phyloP scores from a whole-genome alignment of 2,113 vertebrate species.

The Corvus hawaiiensis region DNA sequence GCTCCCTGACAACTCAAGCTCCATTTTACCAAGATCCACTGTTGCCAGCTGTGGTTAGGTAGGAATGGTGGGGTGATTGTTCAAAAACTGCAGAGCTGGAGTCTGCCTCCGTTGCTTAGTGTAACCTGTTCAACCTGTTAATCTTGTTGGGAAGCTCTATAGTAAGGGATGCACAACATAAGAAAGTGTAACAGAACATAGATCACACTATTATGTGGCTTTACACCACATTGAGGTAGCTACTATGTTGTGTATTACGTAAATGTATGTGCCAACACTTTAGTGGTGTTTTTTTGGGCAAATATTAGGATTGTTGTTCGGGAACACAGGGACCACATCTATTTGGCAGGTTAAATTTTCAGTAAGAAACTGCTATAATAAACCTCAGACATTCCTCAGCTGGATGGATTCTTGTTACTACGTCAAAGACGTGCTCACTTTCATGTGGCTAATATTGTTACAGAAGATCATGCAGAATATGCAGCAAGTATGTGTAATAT shows the following conservation, averaged over 20 bases:
- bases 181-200: neutral
- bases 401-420: neutral
- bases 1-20: neutral
- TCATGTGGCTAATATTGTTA: neutral
- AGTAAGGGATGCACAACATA: neutral
- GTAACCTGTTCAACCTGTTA: neutral
- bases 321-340: neutral
- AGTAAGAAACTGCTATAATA: neutral
- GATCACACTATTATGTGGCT: neutral
- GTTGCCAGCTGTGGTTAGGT: neutral
- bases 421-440: neutral
- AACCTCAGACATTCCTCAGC: conserved; percentile 12
- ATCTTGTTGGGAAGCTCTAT: neutral
- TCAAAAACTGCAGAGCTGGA: neutral
- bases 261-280: neutral
- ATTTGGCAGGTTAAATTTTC: neutral
- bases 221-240: neutral
- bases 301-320: neutral
- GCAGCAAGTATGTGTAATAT: neutral
- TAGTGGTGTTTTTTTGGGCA: neutral
- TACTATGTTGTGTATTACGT: neutral
- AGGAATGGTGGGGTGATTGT: neutral
- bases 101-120: neutral
- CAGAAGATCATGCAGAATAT: neutral
- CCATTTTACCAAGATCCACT: neutral